Percentiles rank a stretch among this genome's conserved stretches.
Evolutionary conservation across 2,888 invertebrate species (phyloP).

Genomic region (Formica aserva): DNA sequence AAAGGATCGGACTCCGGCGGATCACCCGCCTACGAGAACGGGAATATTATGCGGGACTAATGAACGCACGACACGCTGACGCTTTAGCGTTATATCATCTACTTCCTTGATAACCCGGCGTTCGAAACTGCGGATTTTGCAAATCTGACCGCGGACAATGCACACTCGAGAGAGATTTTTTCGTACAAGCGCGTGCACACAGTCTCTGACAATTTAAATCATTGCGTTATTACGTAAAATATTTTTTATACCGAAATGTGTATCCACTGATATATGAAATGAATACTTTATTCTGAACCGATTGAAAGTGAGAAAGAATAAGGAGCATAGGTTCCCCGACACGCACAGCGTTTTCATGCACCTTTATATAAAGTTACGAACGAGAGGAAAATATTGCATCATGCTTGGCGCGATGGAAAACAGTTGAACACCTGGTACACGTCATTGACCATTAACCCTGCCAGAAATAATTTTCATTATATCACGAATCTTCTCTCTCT

Average conservation of each 20-base stretch:
- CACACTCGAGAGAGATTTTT: not conserved
- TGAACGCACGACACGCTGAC: not conserved
- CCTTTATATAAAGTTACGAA: constrained; percentile 15
- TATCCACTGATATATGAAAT: not conserved
- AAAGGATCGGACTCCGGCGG: constrained; percentile 29
- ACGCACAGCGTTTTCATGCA: not conserved
- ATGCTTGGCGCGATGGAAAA: constrained; percentile 13
- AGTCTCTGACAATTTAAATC: not conserved
- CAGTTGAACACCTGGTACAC: constrained; percentile 26
- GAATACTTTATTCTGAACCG: not conserved
- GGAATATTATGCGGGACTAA: constrained; percentile 32
- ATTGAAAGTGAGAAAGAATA: not conserved
- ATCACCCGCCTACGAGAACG: constrained; percentile 31
- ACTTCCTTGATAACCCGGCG: not conserved
- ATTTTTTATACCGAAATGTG: not conserved
- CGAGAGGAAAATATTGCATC: constrained; percentile 26
- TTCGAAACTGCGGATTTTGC: not conserved
- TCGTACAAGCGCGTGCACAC: not conserved
- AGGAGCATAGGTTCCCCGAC: not conserved
- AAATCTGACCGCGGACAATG: not conserved
- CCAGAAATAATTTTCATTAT: constrained; percentile 63
- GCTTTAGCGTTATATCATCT: constrained; percentile 9
- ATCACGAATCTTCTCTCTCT: constrained; percentile 42
- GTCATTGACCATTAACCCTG: constrained; percentile 32
- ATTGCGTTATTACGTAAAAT: constrained; percentile 5